Base-by-base conservation (phyloP, 2,888 invertebrate genomes). In the Drosophila niveifrons region DNA sequence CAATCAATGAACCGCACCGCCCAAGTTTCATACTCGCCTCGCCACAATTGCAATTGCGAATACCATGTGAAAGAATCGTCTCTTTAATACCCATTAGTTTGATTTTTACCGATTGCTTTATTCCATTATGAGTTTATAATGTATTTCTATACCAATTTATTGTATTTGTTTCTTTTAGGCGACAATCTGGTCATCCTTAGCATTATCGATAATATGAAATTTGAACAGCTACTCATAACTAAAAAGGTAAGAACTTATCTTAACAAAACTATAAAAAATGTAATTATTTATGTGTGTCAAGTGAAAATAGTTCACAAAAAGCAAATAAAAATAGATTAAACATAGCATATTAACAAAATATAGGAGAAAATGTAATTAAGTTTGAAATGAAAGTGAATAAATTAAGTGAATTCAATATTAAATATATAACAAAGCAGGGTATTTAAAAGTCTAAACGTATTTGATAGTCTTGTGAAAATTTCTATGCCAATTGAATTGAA, bases 1-100 rank as follows among this genome's bases (percentile, higher is more conserved):
- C 86, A 72, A 86, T 75, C 80, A 88, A 66, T 83, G 85, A 85
- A 82, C 80, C 76, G 70, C 57, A 64, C 63, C 53, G 72, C 44
- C 55, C 75, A 78, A 74, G 65, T 74, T 74, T 65, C 41, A 36
- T 29, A 53, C 48, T 50, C 36, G 55, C 39, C 53, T 43, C 39
- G 31, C 3, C 55, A 63, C 48, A 55, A 57, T 58, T 58, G 57
- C 39, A 50, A 51, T 57, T 53, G 47, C 58, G 65, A 43, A 6
- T 10, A 17, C 9, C 23, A 13, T 18, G 9, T 47, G 10, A 7
- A 18, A 46, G 44, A 53, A n/a, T 9, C 41, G 47, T 48, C 58
- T 39, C 3, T 17, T 0, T 36, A 11, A 57, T 47, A 57, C 57
- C 47, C 44, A 31, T 44, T 56, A 55, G 23, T 2, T 9, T 4